Evolutionary conservation across 1,140 invertebrate species (phyloP), one percentile per base, ranked within the genome.

Genomic region (Camponotus vicinus): DNA sequence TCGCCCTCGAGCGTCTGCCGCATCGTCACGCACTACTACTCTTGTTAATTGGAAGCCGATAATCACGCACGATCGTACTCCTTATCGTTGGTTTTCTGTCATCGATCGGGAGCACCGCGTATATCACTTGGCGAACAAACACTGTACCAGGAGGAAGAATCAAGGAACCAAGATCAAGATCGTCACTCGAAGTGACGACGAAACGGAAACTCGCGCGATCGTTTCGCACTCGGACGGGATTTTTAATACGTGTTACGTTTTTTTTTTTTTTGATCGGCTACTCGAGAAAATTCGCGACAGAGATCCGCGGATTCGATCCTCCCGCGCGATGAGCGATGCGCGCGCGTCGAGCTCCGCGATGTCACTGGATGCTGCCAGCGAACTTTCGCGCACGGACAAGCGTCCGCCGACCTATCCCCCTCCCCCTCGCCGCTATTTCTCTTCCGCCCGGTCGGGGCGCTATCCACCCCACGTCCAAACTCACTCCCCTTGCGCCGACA

Each of bases 301-400:
- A 45, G 18, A 63, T 67, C 11, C 27, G 21, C 32, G n/a, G 52
- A 45, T 70, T 83, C 69, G 34, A 52, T 45, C 61, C 45, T 63
- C 49, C 71, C 59, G 40, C 78, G 45, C 63, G 66, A 42, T 66
- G 13, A 9, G 78, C 89, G 89, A 85, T 90, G 86, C 92, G 91
- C 92, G 92, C 94, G 93, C 93, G 92, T 71, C 89, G 90, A 93
- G 91, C 85, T 93, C 89, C 93, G 93, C 94, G 93, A 92, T 92
- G 89, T 88, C 90, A 95, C 94, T 94, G 93, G 89, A 92, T 90
- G 92, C 85, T 92, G 91, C 88, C 76, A 86, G 78, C 67, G 86
- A 92, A 90, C 83, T 92, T 93, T 89, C 66, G 88, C 87, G 89
- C 87, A 89, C 89, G 89, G 86, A 88, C 76, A 87, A 85, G 61